Base-by-base conservation (phyloP, 2,888 invertebrate species). In the Acanthosepion pharaonis region DNA sequence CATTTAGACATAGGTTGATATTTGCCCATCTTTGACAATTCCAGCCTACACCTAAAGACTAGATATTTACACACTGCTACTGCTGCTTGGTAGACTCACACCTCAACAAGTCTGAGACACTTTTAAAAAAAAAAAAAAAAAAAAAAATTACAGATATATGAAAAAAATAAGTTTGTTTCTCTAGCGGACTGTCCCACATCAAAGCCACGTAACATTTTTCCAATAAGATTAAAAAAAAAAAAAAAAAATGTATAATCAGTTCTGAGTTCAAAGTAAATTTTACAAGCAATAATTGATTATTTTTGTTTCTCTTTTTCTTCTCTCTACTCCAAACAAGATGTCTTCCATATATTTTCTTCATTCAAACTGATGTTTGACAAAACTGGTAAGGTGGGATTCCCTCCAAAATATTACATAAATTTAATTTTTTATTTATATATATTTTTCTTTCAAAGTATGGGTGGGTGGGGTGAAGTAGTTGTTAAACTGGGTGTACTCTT, bases 21-120 rank as follows among this genome's bases (percentile, higher is more conserved):
- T 59, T 59, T 59, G 59, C 59, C 78, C 78, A 78, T 78, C 78
- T 78, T 78, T 78, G n/a, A 78, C 78, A n/a, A n/a, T 78, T 78
- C n/a, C 78, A 78, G n/a, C 78, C 78, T 78, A n/a, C 78, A 78
- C 78, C 33, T n/a, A 33, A 15, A 78, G n/a, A n/a, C 9, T 9
- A 9, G n/a, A 59, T 78, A 78, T 78, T 78, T 78, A 78, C 78
- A 78, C 78, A n/a, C 78, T n/a, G n/a, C 78, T 78, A 23, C 78
- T 78, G 78, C 78, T 78, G 78, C 78, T 78, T 78, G 8, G n/a
- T 78, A 78, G 78, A 78, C 78, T 78, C 28, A 8, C 78, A 59
- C 78, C 78, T 5, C 78, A 28, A 78, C 78, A 28, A 78, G 11
- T 78, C 5, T n/a, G 11, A 78, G n/a, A 78, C 78, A n/a, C 78